Conservation (phyloP, 2,888 invertebrate genomes). For the Andricus curvator region DNA sequence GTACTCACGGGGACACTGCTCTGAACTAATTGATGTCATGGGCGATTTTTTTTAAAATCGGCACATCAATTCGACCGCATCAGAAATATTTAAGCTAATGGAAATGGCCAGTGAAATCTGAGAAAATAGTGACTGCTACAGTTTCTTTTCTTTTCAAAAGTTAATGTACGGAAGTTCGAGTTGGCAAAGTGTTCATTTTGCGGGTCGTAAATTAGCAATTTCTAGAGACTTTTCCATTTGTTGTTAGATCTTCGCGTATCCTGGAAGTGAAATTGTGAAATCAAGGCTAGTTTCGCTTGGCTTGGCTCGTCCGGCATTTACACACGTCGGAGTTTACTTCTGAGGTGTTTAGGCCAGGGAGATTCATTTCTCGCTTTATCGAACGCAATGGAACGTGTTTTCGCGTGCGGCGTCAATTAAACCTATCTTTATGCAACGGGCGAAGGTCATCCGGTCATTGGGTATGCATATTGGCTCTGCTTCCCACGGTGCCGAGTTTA, state of each 20-base stretch:
- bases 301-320: slow-evolving; percentile 18
- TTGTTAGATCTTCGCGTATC: slow-evolving; percentile 38
- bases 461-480: slow-evolving; percentile 72
- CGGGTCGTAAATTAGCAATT: slow-evolving; percentile 38
- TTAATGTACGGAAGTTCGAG: slow-evolving; percentile 32
- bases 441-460: slow-evolving; percentile 76
- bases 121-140: slow-evolving; percentile 5
- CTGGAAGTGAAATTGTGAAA: slow-evolving; percentile 48
- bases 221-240: slow-evolving; percentile 37
- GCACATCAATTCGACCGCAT: not conserved
- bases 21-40: too few species aligned
- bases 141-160: slow-evolving; percentile 16
- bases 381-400: slow-evolving; percentile 70
- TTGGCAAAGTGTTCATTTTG: slow-evolving; percentile 36
- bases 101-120: slow-evolving; percentile 23
- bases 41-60: too few species aligned
- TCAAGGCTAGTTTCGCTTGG: slow-evolving; percentile 51
- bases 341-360: slow-evolving; percentile 37
- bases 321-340: slow-evolving; percentile 24
- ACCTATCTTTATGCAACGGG: slow-evolving; percentile 76
- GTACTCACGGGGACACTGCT: too few species aligned
- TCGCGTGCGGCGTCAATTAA: slow-evolving; percentile 75
- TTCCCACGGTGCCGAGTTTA: slow-evolving; percentile 70
- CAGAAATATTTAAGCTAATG: not conserved
- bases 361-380: slow-evolving; percentile 60